phyloP scores from a whole-genome alignment of 2,797 vertebrate genomes.

The Hippocampus kuda region DNA sequence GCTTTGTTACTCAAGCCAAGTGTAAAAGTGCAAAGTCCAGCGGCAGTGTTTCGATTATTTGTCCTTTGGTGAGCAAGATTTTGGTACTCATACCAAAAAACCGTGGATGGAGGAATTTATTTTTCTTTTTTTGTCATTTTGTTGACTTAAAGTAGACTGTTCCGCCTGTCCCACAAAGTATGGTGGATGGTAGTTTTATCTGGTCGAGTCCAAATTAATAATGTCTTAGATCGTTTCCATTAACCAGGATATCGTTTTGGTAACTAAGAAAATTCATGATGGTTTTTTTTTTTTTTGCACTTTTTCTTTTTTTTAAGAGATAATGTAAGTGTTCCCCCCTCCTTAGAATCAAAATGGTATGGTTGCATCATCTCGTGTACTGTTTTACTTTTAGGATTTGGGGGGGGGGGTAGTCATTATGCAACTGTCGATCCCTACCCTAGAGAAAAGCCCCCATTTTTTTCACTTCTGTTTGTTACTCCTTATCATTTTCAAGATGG shows the following conservation, averaged over 20 bases:
- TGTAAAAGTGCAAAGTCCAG: not conserved
- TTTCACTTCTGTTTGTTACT: no score
- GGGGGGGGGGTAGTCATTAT: no score
- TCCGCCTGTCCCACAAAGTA: not conserved
- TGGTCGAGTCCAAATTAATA: not conserved
- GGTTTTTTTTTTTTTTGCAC: no score
- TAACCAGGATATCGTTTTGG: not conserved
- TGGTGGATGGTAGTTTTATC: no score
- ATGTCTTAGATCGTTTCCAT: not conserved
- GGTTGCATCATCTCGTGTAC: no score
- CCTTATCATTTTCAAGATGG: no score
- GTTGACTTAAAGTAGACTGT: not conserved
- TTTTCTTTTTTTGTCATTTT: not conserved
- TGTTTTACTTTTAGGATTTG: no score
- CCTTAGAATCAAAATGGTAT: no score
- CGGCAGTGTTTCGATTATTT: not conserved
- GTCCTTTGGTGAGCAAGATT: not conserved
- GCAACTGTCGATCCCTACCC: no score
- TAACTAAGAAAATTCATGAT: not conserved
- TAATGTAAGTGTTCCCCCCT: no score
- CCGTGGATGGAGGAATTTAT: not conserved
- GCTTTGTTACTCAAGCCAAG: not conserved
- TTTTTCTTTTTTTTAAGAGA: not conserved
- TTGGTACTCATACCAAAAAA: not conserved
- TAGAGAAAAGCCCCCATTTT: no score